phyloP scores from a whole-genome alignment of 1,140 invertebrate species.

The Schlechtendalia chinensis region DNA sequence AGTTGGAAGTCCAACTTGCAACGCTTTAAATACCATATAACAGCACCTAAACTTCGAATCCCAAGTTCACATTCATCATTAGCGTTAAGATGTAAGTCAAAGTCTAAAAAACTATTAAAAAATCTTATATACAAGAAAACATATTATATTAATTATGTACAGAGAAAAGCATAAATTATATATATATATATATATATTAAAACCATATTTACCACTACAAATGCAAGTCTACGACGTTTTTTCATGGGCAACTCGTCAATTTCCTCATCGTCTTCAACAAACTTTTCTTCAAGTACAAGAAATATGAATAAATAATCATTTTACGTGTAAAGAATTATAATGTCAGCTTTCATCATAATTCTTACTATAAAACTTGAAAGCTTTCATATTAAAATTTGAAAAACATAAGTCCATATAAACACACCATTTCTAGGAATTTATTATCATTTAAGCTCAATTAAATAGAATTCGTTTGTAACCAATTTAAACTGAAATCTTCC shows the following conservation, averaged over 20 bases:
- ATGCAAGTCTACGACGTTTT: slow-evolving; percentile 24
- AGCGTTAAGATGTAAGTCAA: slow-evolving; percentile 73
- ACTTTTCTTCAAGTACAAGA: slow-evolving; percentile 43
- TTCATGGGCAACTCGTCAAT: slow-evolving; percentile 18
- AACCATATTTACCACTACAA: slow-evolving; percentile 62
- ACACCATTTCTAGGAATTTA: no score
- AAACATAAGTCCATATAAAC: background rate
- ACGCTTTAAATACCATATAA: slow-evolving; percentile 78
- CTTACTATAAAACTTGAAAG: no score
- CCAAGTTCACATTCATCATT: slow-evolving; percentile 70
- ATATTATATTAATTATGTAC: background rate
- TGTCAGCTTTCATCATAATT: no score
- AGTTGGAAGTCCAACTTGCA: slow-evolving; percentile 88
- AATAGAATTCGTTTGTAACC: no score
- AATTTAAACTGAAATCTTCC: background rate
- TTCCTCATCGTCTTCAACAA: slow-evolving; percentile 36
- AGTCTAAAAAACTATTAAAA: slow-evolving; percentile 61
- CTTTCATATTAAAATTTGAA: background rate
- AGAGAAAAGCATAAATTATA: no score
- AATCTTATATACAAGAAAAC: background rate
- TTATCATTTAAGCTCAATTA: no score
- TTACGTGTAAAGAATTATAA: no score
- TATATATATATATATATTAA: no score
- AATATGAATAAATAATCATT: no score
- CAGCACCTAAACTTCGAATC: slow-evolving; percentile 77